These are phyloP conservation scores for Ditula angustiorana DNA, from an alignment of 2,888 invertebrate genomes.

Conservation along the genomic window DNA sequence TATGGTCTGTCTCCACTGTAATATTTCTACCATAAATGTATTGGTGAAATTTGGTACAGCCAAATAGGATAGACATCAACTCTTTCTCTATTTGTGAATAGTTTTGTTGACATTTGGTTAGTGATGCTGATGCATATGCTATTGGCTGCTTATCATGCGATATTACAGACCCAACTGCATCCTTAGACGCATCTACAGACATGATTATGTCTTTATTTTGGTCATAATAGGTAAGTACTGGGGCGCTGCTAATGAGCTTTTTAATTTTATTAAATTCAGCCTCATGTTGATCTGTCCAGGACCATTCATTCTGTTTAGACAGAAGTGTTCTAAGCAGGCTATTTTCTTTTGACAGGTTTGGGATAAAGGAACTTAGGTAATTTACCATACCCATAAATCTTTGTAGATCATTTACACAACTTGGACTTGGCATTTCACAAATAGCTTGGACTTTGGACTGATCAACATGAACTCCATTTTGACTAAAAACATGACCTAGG, in stretches of 20 bases:
- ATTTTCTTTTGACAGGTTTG: slow-evolving; percentile 35
- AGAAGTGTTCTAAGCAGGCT: slow-evolving; percentile 34
- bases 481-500: slow-evolving; percentile 42
- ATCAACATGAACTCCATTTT: slow-evolving; percentile 41
- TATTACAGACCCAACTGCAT: slow-evolving; percentile 36
- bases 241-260: slow-evolving; percentile 39
- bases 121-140: slow-evolving; percentile 20
- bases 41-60: slow-evolving; percentile 42
- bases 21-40: slow-evolving; percentile 41
- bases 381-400: slow-evolving; percentile 46
- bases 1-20: slow-evolving; percentile 43
- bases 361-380: slow-evolving; percentile 42
- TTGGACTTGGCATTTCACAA: slow-evolving; percentile 42
- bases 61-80: slow-evolving; percentile 40
- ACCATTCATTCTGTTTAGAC: slow-evolving; percentile 46
- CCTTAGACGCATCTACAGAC: too few relatives aligned
- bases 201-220: too few relatives aligned
- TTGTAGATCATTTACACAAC: slow-evolving; percentile 41
- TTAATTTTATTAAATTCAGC: slow-evolving; percentile 41
- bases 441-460: slow-evolving; percentile 41
- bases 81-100: slow-evolving; percentile 46
- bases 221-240: slow-evolving; percentile 44
- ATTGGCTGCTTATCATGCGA: neutral
- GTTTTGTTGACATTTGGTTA: slow-evolving; percentile 8
- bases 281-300: slow-evolving; percentile 49